Base-by-base conservation (phyloP, 2,797 vertebrate species). In the Mormyrops boulengeri region DNA sequence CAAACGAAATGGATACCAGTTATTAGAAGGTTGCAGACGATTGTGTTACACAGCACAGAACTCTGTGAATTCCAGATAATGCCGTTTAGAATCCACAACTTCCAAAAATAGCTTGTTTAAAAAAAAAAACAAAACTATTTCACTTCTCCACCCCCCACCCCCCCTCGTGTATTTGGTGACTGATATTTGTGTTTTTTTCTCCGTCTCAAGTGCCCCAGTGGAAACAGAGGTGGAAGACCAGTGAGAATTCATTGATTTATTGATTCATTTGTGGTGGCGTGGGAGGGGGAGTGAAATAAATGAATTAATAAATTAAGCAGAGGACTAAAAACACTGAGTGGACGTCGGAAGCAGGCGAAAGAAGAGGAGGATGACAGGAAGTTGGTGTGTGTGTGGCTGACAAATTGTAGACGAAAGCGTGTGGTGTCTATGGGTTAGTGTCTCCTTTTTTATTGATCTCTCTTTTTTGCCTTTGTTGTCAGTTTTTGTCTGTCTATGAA, bases 121-220 rank as follows among this genome's bases (percentile, higher is more conserved):
- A 60, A 60, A 38, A 34, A 69, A 34, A 38, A 14, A 38, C 14
- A 69, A 34, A 38, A 14, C 41, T 6, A 12, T 55, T 49, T 86
- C 30, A 50, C 41, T 49, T 19, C 60, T 50, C 26, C 87, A 12
- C 69, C 53, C 14, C 41, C 47, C 22, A 38, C 52, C 84, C 52
- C 12, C 22, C 38, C 14, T 44, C 22, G 22, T 80, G 17, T 80
- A 17, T 17, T 44, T 66, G 66, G 85, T 93, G 90, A 91, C 47
- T 73, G 34, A 91, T 91, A 88, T 88, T 93, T 73, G 30, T 73
- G 66, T 73, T 89, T 93, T 89, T 91, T 87, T 89, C 69, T 66
- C 60, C 38, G 8, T 90, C 91, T 91, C 86, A 90, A 90, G 87
- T 49, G 82, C 77, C 90, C n/a, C n/a, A 17, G 90, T 89, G 17